Percentiles rank a stretch among this genome's conserved stretches.
phyloP scores from a whole-genome alignment of 2,113 vertebrate genomes.

The Puntigrus tetrazona region DNA sequence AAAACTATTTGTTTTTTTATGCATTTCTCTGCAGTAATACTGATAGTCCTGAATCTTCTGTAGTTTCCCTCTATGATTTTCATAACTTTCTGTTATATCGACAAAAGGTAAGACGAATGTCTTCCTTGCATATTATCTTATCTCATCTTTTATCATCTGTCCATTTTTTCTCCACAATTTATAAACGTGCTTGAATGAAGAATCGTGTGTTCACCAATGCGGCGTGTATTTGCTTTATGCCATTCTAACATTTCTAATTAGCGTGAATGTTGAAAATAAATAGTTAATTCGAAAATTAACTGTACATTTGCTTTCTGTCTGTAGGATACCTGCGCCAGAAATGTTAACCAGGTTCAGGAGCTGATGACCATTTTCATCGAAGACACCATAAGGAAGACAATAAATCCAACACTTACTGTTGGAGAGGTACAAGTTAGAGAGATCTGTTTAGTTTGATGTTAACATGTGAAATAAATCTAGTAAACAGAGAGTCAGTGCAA shows the following conservation, averaged over 20 bases:
- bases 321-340: conserved; percentile 88
- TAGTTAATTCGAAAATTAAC: not conserved
- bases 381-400: conserved; percentile 95
- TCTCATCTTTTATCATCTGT: not conserved
- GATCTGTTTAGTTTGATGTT: not conserved
- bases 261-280: not conserved
- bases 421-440: conserved; percentile 83
- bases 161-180: no score
- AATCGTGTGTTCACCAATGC: no score
- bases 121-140: not conserved
- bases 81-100: conserved; percentile 89
- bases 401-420: conserved; percentile 88
- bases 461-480: not conserved
- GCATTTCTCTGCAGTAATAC: conserved; percentile 79
- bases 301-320: not conserved
- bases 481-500: not conserved
- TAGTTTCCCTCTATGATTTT: conserved; percentile 87
- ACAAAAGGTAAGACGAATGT: conserved; percentile 78
- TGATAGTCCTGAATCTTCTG: conserved; percentile 76
- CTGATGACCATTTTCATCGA: conserved; percentile 96
- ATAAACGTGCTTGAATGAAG: no score
- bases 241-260: not conserved
- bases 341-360: conserved; percentile 88
- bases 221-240: not conserved
- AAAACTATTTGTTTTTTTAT: not conserved